Evolutionary conservation across 2,797 vertebrate genomes (phyloP).

Genomic region (Antrozous pallidus): DNA sequence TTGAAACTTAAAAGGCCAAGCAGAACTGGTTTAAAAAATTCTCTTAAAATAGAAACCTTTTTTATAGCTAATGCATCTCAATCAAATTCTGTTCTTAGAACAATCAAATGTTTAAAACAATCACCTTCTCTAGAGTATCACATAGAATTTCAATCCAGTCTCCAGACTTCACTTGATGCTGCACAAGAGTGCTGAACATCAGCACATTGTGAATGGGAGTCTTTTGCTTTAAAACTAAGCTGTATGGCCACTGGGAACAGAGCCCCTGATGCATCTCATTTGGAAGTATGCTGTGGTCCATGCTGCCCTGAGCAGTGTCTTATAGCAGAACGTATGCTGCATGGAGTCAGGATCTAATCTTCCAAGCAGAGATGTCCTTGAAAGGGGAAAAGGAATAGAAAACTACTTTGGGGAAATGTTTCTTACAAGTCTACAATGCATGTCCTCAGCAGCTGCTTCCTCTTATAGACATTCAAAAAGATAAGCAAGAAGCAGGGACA

Average conservation of each 20-base stretch:
- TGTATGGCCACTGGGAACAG: not conserved
- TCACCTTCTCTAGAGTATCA: not conserved
- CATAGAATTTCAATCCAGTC: not conserved
- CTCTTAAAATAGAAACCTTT: conserved; percentile 37
- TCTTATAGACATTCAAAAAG: not conserved
- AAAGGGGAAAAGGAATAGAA: not conserved
- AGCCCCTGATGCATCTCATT: not conserved
- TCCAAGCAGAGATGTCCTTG: not conserved
- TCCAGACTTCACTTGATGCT: not conserved
- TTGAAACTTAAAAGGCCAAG: not conserved
- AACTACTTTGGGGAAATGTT: conserved; percentile 5
- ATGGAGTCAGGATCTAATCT: not conserved
- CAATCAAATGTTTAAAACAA: not conserved
- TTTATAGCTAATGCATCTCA: conserved; percentile 49
- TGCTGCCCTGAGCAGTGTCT: not conserved
- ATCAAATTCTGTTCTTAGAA: not conserved
- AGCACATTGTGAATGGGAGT: not conserved
- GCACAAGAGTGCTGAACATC: not conserved
- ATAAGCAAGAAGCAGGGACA: not conserved
- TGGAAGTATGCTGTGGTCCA: not conserved
- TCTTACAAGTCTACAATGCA: not conserved
- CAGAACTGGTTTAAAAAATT: conserved; percentile 44
- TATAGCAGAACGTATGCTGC: not conserved
- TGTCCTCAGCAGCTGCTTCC: not conserved
- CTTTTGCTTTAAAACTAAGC: conserved; percentile 26